Base-by-base conservation (phyloP, 2,888 invertebrate genomes). In the Bellardia pandia region DNA sequence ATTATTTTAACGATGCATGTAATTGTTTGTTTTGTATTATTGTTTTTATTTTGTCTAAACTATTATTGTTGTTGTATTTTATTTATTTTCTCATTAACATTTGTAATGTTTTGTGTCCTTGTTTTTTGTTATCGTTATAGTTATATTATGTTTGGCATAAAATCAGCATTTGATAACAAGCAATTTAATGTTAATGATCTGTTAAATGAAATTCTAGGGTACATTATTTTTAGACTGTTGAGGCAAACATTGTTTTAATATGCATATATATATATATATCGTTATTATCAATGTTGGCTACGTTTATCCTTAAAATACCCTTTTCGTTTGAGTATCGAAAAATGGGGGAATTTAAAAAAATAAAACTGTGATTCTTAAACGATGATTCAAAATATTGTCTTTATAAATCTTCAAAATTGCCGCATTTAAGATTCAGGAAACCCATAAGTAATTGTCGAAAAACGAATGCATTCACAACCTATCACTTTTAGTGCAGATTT, bases 1-100 rank as follows among this genome's bases (percentile, higher is more conserved):
- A 71, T 42, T 66, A 75, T 75, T 66, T 75, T 75, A 75, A 82
- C 82, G 58, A 82, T 48, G 37, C 82, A 75, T 82, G 82, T 75
- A 75, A 82, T 68, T 75, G 56, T 58, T 48, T 68, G 68, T 68
- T 68, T 56, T 64, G 23, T 74, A 30, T 58, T 60, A 48, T 69
- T 69, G 7, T 56, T 66, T 33, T 66, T 66, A 5, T 62, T 80
- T 64, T 23, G 23, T 71, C 16, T 56, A 40, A 23, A 58, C 40
- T 53, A 23, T 76, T 53, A 40, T 76, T 64, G 23, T 40, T 66
- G 53, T 76, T 16, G 48, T 53, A 51, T 53, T 66, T 76, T 76
- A 23, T 64, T 66, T 64, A 42, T 40, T 40, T 64, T 23, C 64
- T 66, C 64, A 66, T 76, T 64, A 66, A 76, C 53, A 16, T 64